Evolutionary conservation across 2,797 vertebrate species (phyloP).

Genomic region (Pseudochaenichthys georgianus): DNA sequence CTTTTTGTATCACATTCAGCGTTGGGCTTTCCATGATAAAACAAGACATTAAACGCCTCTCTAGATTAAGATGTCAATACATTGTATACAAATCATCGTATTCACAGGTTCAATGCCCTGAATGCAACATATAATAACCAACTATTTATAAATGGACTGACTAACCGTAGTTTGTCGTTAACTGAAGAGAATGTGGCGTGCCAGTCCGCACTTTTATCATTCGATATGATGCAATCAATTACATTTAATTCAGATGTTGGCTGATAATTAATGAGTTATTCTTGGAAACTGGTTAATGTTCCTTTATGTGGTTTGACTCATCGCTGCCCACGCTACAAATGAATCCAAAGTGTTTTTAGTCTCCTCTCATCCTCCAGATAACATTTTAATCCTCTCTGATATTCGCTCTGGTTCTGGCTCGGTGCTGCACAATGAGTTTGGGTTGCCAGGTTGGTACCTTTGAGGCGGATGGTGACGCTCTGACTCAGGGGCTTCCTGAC

Average conservation of each 20-base stretch:
- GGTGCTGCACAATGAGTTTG: not conserved
- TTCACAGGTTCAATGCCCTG: not conserved
- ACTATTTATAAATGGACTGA: too few relatives aligned
- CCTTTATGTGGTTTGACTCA: conserved; percentile 28
- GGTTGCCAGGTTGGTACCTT: conserved; percentile 71
- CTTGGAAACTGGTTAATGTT: not conserved
- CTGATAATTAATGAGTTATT: conserved; percentile 3
- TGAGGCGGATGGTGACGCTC: conserved; percentile 84
- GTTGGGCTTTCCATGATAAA: too few relatives aligned
- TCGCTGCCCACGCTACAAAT: conserved; percentile 26
- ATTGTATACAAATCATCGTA: too few relatives aligned
- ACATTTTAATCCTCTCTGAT: conserved; percentile 23
- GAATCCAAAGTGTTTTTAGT: conserved; percentile 19
- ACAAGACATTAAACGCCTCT: not conserved
- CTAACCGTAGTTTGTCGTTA: too few relatives aligned
- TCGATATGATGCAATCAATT: too few relatives aligned
- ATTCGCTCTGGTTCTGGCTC: conserved; percentile 15
- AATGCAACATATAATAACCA: too few relatives aligned
- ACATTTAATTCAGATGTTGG: too few relatives aligned
- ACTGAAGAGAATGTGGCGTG: too few relatives aligned
- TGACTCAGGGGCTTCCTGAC: conserved; percentile 89
- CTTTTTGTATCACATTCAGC: too few relatives aligned
- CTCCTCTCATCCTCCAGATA: conserved; percentile 51
- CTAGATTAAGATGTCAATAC: too few relatives aligned
- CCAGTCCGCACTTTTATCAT: too few relatives aligned